Evolutionary conservation across 1,140 invertebrate species (phyloP), one percentile per base, ranked within the genome.

Genomic region (Onthophagus taurus): DNA sequence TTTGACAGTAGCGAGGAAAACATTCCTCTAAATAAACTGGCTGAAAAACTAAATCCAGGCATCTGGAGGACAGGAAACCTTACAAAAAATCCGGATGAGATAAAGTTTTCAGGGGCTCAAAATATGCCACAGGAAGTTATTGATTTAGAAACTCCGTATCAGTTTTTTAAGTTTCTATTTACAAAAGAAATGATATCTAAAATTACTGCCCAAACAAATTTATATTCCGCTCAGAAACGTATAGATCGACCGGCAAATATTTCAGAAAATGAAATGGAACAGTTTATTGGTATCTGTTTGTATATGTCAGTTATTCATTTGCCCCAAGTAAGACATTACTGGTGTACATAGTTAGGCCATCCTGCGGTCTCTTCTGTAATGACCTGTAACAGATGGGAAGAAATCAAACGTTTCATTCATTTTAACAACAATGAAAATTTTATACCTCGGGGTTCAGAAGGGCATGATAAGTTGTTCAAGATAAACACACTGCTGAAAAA

Each of bases 401-500:
- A 44, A 44, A 47, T 53, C n/a, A 53, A 57, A 53, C 19, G 51
- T 31, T 59, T 49, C 48, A 30, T 60, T n/a, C 56, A 57, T 49
- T 59, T 54, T 44, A 43, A 33, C 19, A 45, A 16, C n/a, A 41
- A 13, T 12, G 52, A 48, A 30, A 59, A 36, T 12, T 58, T 59
- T 39, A 34, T 47, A 34, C 54, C 52, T 20, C 14, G 35, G 9
- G 48, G 33, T 44, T 39, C 49, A 44, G 48, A 49, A 43, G 58
- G 57, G 43, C 55, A 58, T 52, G 60, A 64, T 49, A 53, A 55
- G 42, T 45, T 64, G 30, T 53, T 51, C 54, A 63, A 63, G 54
- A 59, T 66, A 44, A 49, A 54, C 45, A 58, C 60, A 44, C 46
- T 62, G 47, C 55, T 64, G 31, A 49, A 62, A 48, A 9, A 31